Evolutionary conservation across 2,888 invertebrate genomes (phyloP), one percentile per base, ranked within the genome.

Genomic region (Diadegma fenestrale): DNA sequence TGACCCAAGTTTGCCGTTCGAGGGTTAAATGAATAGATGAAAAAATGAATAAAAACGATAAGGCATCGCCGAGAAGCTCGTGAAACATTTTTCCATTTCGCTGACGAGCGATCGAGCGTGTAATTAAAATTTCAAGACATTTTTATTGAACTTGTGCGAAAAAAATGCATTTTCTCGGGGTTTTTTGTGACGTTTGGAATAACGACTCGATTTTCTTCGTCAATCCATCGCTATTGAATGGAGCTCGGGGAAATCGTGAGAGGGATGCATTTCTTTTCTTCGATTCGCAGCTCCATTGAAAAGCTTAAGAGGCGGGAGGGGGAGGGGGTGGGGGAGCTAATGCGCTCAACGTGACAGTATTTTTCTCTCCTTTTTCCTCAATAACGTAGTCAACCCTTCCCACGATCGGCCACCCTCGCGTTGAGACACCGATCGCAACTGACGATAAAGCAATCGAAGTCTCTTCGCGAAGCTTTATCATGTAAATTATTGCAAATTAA

Each of bases 401-500:
- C 58, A 58, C 33, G 51, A 22, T 10, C 14, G 22, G 45, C 58
- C 26, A 58, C 14, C 37, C 17, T 37, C n/a, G 22, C 45, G 5
- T 43, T 43, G 45, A 51, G 69, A 6, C 45, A 66, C 69, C 71
- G 72, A 84, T 84, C 84, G 80, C 71, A 64, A 80, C 76, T 58
- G 80, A 80, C 71, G 64, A 71, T 76, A 66, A 76, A 84, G 80
- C 76, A 64, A 75, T 76, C 71, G 64, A 19, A 22, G 54, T 12
- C 76, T 76, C 64, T 37, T 45, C 22, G 71, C 30, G 22, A 37
- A 66, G 58, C 80, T 84, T 84, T 84, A 80, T 33, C 51, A 84
- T 84, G 84, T 54, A 84, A 84, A 84, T 84, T 75, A 64, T 48
- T 48, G 22, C 37, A 63, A 80, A 84, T 80, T 22, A 76, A 80